phyloP scores from a whole-genome alignment of 1,140 invertebrate species.

The Drusus annulatus region DNA sequence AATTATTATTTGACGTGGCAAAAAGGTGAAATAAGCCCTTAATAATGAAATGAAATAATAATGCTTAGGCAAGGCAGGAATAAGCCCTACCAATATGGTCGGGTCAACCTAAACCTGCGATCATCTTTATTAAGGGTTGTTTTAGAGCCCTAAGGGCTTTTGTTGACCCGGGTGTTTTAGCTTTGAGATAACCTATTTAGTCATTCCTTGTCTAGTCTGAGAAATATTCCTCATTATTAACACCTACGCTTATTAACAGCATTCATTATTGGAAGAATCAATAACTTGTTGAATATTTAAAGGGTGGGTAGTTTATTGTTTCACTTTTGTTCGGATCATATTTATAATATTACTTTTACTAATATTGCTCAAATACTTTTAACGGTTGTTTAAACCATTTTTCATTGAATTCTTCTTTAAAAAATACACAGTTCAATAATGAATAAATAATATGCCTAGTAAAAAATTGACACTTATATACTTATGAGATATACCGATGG shows the following conservation, averaged over 20 bases:
- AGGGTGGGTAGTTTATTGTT: no score
- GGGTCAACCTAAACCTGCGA: slow-evolving; percentile 33
- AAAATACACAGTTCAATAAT: no score
- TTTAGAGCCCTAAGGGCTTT: slow-evolving; percentile 6
- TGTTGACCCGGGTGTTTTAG: slow-evolving; percentile 29
- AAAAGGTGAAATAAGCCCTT: slow-evolving; percentile 24
- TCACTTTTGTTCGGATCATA: no score
- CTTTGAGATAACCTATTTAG: slow-evolving; percentile 25
- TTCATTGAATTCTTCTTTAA: no score
- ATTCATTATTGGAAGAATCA: not conserved
- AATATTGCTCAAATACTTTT: no score
- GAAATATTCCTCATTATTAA: not conserved
- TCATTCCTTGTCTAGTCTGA: not conserved
- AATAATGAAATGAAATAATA: slow-evolving; percentile 20
- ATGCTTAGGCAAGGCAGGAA: not conserved
- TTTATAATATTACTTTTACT: no score
- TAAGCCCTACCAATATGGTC: slow-evolving; percentile 28
- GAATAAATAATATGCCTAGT: no score
- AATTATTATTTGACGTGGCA: no score
- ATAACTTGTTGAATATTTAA: no score
- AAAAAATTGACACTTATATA: no score
- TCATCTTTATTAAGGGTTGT: slow-evolving; percentile 43
- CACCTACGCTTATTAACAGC: not conserved
- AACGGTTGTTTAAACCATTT: no score
- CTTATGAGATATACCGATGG: no score